Evolutionary conservation across 2,888 invertebrate genomes (phyloP), one percentile per base, ranked within the genome.

Genomic region (Drosophila gaucha): DNA sequence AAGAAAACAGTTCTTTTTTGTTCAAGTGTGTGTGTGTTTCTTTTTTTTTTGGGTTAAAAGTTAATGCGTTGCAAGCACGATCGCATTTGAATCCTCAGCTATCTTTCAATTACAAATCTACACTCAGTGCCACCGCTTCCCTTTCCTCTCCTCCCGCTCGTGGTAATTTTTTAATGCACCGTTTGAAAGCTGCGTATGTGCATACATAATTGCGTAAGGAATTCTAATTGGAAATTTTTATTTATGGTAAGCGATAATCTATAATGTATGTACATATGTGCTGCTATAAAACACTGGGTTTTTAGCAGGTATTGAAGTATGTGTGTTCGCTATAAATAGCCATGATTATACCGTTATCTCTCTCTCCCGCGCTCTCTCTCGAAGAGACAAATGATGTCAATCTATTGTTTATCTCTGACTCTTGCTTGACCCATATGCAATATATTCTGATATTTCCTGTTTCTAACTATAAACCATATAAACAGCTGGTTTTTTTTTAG

Each of bases 61-160:
- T 80, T 80, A 80, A 80, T 80, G 71, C 60, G 71, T 74, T 67
- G 26, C 67, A 70, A 64, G 66, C 82, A 80, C 88, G 78, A 80
- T 66, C 18, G 6, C n/a, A 44, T 44, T 22, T 50, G 36, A 30
- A 41, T 46, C 35, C 30, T 16, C 47, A 35, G 18, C 39, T n/a
- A 68, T 82, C 70, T 82, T 82, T 82, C 63, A 76, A 69, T 83
- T 76, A 74, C 44, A 51, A 65, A 60, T 73, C 77, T 54, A 60
- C 69, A 80, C 76, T 79, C 66, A 63, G 28, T 44, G 14, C 20
- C 1, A 30, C 30, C 30, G 43, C 18, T 18, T 10, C 18, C 16
- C 12, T n/a, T 6, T 5, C 12, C 10, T n/a, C 0, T 0, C 3
- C 20, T 2, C 1, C 10, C 22, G 10, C 20, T n/a, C n/a, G 36